These are phyloP conservation scores for Elysia chlorotica DNA, from an alignment of 1,140 invertebrate species.

Conservation along the genomic window DNA sequence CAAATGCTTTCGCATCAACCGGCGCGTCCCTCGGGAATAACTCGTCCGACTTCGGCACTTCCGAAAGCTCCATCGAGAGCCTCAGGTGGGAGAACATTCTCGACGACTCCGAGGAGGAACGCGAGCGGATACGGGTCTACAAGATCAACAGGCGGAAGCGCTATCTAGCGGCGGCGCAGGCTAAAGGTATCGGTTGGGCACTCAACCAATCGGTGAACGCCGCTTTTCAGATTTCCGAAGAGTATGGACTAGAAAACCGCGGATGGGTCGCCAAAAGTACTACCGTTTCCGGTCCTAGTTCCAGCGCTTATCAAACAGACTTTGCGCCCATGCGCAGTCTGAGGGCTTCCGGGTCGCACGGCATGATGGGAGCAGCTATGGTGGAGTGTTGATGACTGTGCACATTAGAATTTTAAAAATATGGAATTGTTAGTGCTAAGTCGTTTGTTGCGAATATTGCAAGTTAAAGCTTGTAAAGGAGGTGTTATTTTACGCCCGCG, in stretches of 20 bases:
- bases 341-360: neutral
- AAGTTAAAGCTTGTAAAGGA: too few relatives aligned
- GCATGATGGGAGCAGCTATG: conserved; percentile 9
- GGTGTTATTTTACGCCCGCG: too few relatives aligned
- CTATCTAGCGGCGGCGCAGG: conserved; percentile 50
- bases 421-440: too few relatives aligned
- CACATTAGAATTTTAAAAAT: too few relatives aligned
- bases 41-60: neutral
- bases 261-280: conserved; percentile 6
- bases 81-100: conserved; percentile 49
- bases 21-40: neutral
- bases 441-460: too few relatives aligned
- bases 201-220: conserved; percentile 10
- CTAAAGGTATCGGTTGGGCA: conserved; percentile 51
- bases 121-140: conserved; percentile 47
- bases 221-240: conserved; percentile 2
- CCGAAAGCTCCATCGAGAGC: conserved; percentile 36
- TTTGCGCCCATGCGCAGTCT: conserved; percentile 33
- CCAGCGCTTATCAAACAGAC: conserved; percentile 20
- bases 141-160: conserved; percentile 56
- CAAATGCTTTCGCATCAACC: too few relatives aligned
- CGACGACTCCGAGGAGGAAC: conserved; percentile 44
- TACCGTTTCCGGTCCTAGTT: neutral
- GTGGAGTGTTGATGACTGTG: conserved; percentile 31
- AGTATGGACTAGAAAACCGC: conserved; percentile 15